Conservation (phyloP, 2,797 vertebrate genomes). For the Pogonophryne albipinna region DNA sequence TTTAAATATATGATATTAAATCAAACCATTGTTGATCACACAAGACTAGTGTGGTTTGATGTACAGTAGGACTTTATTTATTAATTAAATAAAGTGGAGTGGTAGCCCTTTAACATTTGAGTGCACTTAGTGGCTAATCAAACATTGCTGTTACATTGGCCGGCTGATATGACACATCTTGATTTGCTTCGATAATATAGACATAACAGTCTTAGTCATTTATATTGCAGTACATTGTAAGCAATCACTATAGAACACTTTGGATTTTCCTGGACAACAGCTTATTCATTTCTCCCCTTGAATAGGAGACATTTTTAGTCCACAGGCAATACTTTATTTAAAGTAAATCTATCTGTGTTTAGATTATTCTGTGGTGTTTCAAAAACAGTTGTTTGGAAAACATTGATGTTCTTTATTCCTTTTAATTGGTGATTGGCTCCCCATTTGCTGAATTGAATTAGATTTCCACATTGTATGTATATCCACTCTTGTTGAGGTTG, state of each 20-base stretch:
- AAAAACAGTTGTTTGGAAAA: background rate
- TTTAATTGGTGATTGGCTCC: conserved; percentile 16
- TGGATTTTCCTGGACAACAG: background rate
- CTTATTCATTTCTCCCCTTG: background rate
- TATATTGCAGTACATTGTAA: background rate
- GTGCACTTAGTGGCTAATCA: background rate
- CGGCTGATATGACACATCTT: background rate
- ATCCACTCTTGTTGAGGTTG: conserved; percentile 1
- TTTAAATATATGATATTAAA: too few relatives aligned
- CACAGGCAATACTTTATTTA: background rate
- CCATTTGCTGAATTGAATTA: conserved; percentile 8
- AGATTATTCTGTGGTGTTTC: conserved; percentile 2
- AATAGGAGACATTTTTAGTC: background rate
- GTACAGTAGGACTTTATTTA: background rate
- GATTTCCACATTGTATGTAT: conserved; percentile 17
- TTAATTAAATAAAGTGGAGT: conserved; percentile 7
- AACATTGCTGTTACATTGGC: background rate
- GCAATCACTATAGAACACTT: background rate
- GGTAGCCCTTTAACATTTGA: conserved; percentile 23
- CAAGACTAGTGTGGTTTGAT: too few relatives aligned
- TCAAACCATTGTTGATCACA: too few relatives aligned
- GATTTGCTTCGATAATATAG: background rate
- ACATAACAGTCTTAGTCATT: background rate
- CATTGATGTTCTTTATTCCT: background rate
- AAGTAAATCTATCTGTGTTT: background rate